phyloP scores from a whole-genome alignment of 37 sponge, comb jelly and placozoan genomes.

The Corticium candelabrum region DNA sequence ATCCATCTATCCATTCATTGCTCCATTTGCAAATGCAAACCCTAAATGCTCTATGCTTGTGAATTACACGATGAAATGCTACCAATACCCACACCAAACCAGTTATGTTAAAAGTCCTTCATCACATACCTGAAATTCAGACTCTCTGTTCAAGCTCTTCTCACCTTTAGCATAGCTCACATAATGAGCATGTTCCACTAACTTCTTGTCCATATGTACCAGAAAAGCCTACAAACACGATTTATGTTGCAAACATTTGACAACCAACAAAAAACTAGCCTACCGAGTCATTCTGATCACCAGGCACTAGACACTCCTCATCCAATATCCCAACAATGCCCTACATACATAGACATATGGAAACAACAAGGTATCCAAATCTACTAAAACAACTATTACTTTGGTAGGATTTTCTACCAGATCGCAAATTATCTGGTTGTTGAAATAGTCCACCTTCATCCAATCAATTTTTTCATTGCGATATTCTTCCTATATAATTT shows the following conservation, averaged over 20 bases:
- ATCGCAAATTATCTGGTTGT: slow-evolving; percentile 54
- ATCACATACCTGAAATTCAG: slow-evolving; percentile 55
- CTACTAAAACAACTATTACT: not conserved
- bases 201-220: slow-evolving; percentile 55
- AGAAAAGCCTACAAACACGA: slow-evolving; percentile 25
- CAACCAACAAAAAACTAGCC: not conserved
- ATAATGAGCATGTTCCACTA: slow-evolving; percentile 21
- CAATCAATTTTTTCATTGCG: slow-evolving; percentile 72
- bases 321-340: slow-evolving; percentile 47
- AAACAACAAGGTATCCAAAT: not conserved
- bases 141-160: slow-evolving; percentile 34
- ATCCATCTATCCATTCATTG: no score
- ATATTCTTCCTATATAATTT: slow-evolving; percentile 58
- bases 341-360: slow-evolving; percentile 10
- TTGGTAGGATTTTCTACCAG: slow-evolving; percentile 37
- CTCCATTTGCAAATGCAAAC: no score
- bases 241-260: not conserved
- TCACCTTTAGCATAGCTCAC: slow-evolving; percentile 22
- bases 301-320: slow-evolving; percentile 57
- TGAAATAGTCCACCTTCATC: slow-evolving; percentile 60
- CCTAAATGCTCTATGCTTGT: no score
- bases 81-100: no score
- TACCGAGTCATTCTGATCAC: slow-evolving; percentile 49
- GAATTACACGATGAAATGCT: no score
- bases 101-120: no score